These are phyloP conservation scores for Colossoma macropomum DNA, from an alignment of 2,113 vertebrate genomes.

Conservation along the genomic window DNA sequence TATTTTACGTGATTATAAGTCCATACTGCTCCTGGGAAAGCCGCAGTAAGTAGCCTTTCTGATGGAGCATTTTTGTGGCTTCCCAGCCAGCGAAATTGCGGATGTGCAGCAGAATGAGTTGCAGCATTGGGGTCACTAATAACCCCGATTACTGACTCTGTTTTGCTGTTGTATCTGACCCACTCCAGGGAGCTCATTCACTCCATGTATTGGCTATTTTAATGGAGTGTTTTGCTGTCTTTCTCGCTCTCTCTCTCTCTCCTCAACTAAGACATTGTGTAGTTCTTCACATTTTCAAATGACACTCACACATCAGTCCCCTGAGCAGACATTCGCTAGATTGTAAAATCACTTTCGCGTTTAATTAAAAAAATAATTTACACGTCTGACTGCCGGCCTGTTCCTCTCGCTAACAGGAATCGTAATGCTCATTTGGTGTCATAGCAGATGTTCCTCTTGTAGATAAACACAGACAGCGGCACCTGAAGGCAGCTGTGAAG, in stretches of 20 bases:
- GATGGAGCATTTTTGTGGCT: no score
- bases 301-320: not conserved
- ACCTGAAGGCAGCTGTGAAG: no score
- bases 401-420: not conserved
- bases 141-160: no score
- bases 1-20: no score
- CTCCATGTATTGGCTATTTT: not conserved
- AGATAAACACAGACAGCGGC: not conserved
- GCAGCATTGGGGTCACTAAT: no score
- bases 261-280: not conserved
- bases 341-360: not conserved
- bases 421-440: no score
- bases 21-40: no score
- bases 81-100: no score
- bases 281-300: not conserved
- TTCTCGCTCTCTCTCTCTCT: not conserved
- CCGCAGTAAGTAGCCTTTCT: no score
- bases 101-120: no score
- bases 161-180: not conserved
- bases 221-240: not conserved
- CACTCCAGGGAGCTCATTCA: not conserved
- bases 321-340: no score
- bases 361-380: not conserved
- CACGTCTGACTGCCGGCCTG: not conserved
- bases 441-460: not conserved